Base-by-base conservation (phyloP, 2,888 invertebrate genomes). In the Drosophila vallismaia region DNA sequence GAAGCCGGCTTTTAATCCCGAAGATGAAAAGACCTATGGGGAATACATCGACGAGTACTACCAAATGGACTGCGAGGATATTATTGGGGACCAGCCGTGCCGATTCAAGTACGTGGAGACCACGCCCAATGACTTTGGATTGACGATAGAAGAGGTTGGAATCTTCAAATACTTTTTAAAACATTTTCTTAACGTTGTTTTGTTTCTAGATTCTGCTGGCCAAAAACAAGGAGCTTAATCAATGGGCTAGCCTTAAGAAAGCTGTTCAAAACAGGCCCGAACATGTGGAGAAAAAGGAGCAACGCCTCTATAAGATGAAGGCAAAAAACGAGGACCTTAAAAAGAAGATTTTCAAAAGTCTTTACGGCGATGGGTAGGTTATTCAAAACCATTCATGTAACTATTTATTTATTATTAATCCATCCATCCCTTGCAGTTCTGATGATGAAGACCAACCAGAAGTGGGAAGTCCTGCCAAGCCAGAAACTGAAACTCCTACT, bases 11-110 rank as follows among this genome's bases (percentile, higher is more conserved):
- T 98, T 96, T 91, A 94, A 98, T 91, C 97, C 98, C 0, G 92
- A 93, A 0, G 93, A 94, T 64, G 94, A 95, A 70, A 93, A 93
- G 86, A 95, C 95, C 0, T 98, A 97, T 91, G 94, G 95, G 33
- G 94, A 98, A 80, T 98, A 98, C 89, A 94, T 98, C 89, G 97
- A 99, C 85, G 98, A 99, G 91, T 99, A 98, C 91, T 99, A 99
- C 89, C 95, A 96, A 85, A 93, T 99, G 89, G 97, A 99, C 91
- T 99, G 96, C 90, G 99, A 99, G 89, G 99, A 99, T 91, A 94
- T 99, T 53, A 95, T 99, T 51, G 98, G 95, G 0, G 98, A 98
- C 89, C 91, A 96, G 78, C 97, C 97, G 0, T 98, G 98, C 68
- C 93, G 97, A 78, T 99, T 98, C 92, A 98, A 97, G 89, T 99